Evolutionary conservation across 1,140 invertebrate species (phyloP).

Genomic region (Apis cerana): DNA sequence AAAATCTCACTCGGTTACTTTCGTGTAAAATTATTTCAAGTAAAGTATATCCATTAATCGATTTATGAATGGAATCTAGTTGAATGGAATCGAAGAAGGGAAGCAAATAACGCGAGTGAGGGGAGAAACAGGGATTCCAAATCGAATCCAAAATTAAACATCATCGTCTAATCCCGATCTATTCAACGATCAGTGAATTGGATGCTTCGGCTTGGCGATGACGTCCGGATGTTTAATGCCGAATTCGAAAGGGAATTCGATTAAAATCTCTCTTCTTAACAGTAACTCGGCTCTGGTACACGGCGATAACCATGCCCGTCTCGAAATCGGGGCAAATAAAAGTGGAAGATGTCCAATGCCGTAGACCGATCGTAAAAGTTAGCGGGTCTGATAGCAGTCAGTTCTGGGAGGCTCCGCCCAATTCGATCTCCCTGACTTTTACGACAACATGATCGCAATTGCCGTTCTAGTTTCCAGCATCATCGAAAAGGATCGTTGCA

Average conservation of each 20-base stretch:
- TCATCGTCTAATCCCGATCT: no score
- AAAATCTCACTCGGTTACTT: no score
- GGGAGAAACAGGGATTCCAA: no score
- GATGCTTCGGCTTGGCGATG: no score
- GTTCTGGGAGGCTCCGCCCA: constrained; percentile 51
- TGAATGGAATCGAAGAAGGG: no score
- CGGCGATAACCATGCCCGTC: constrained; percentile 24
- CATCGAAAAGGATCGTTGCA: background rate
- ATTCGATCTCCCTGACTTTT: constrained; percentile 61
- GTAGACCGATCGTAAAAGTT: constrained; percentile 64
- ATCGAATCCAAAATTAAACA: no score
- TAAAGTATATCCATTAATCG: no score
- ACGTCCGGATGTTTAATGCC: background rate
- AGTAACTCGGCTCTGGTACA: background rate
- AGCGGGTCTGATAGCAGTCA: constrained; percentile 64
- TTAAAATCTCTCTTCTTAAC: background rate
- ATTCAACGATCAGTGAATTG: no score
- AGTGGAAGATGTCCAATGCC: constrained; percentile 43
- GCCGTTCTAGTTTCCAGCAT: constrained; percentile 52
- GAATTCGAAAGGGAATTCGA: constrained; percentile 13
- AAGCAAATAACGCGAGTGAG: no score
- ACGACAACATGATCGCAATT: constrained; percentile 51
- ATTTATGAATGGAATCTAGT: no score
- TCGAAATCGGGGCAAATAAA: constrained; percentile 3
- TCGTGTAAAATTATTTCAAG: no score